Evolutionary conservation across 2,888 invertebrate genomes (phyloP), one percentile per base, ranked within the genome.

Genomic region (Harpagoxenus sublaevis): DNA sequence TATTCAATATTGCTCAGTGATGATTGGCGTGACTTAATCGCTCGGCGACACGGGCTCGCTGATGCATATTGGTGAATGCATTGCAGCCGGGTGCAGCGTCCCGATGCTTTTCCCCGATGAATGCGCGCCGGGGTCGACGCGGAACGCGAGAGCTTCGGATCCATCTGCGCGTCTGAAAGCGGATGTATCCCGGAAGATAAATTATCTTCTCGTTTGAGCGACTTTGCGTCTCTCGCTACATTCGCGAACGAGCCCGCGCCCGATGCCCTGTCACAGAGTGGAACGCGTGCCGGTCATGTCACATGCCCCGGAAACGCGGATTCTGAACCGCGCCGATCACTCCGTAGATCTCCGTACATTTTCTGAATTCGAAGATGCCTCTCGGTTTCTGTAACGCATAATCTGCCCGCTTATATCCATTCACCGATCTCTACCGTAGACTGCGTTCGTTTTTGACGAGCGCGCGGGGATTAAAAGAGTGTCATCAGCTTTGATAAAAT

Each of bases 401-500:
- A 82, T 83, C 84, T 70, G 84, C 86, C 75, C 71, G 84, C 84
- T 88, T 88, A 83, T 73, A 83, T 73, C 84, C 82, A 79, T 65
- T 79, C 83, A 86, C 83, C 84, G 86, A 89, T 86, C 79, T 79
- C 83, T 51, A 75, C 60, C 82, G 62, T 55, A 57, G 60, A 60
- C n/a, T 35, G 55, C 12, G 9, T 23, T 78, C 55, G 42, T 28
- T 53, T 53, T 55, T 18, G 66, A n/a, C 53, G 53, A 28, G 42
- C 39, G n/a, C n/a, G 70, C 15, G 23, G 9, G 63, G 15, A 55
- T 66, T 31, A 18, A 63, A 1, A 39, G 15, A 35, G 35, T 35
- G 48, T 42, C 31, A n/a, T 55, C 10, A 15, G 31, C 55, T n/a
- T 28, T 45, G 70, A 78, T 78, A 45, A 78, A 23, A 57, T 45